Base-by-base conservation (phyloP, 1,140 invertebrate genomes). In the Drosophila mayri region DNA sequence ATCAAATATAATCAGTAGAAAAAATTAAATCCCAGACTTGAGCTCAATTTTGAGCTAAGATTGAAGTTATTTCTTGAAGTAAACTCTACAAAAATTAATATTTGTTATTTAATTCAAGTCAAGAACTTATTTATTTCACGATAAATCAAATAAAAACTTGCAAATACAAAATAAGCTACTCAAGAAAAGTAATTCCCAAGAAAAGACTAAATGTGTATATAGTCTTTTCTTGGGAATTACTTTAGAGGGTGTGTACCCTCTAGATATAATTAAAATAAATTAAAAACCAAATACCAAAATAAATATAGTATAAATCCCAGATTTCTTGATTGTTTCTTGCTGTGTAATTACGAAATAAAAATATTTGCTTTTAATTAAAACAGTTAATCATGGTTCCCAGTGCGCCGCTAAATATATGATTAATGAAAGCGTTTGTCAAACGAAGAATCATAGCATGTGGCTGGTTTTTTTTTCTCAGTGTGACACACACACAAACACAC, bases 401-500 rank as follows among this genome's bases (percentile, higher is more conserved):
- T 22, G 12, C 8, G 12, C 32, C 14, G 20, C 28, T 52, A 22
- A 14, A 20, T 20, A 12, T 10, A 37, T 37, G 32, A 54, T 35
- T 37, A 54, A 54, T 54, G 18, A 22, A 37, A 3, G 12, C 18
- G 14, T 16, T 37, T 22, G 18, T 1, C 32, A 20, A 54, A 54
- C 22, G 50, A 54, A 54, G 50, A 54, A 54, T 35, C 18, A 54
- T 37, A 54, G 50, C 32, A 37, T 8, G 14, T 16, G 4, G 35
- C 12, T 22, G 32, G 7, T 4, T 25, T 54, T 37, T 52, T 54
- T 54, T 54, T 54, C 8, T 16, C 32, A 54, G 50, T 54, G 50
- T 52, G n/a, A 40, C 57, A 64, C 66, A 55, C 52, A 71, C 14
- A 52, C 37, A 71, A 11, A 52, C 37, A 55, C 52, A 61, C 25